Conservation (phyloP, 1,140 invertebrate genomes). For the Musca domestica region DNA sequence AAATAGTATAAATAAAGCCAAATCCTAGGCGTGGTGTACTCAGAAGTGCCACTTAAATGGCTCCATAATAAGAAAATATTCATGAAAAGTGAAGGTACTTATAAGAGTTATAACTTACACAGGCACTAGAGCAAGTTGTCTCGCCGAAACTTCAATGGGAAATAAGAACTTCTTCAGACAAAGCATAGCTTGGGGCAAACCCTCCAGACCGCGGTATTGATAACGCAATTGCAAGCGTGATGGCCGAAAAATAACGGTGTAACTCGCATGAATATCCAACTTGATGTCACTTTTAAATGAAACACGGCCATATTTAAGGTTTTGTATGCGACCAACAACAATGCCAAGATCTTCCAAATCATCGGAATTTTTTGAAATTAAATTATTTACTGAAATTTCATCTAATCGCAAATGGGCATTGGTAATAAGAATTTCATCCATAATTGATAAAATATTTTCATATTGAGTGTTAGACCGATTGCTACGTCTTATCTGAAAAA, state of each 20-base stretch:
- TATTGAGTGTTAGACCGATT: constrained; percentile 24
- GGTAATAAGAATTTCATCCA: constrained; percentile 41
- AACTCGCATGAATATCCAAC: constrained; percentile 36
- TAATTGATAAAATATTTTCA: constrained; percentile 40
- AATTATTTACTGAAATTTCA: neutral
- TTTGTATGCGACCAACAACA: constrained; percentile 38
- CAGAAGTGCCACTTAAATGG: no score
- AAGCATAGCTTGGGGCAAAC: constrained; percentile 31
- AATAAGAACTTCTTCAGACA: constrained; percentile 29
- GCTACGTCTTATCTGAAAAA: no score
- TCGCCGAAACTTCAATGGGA: constrained; percentile 27
- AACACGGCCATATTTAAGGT: constrained; percentile 39
- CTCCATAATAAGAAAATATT: no score
- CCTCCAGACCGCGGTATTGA: constrained; percentile 42
- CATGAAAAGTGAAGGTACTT: neutral
- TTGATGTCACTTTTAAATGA: constrained; percentile 36
- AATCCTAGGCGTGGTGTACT: no score
- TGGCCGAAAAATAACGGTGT: constrained; percentile 39
- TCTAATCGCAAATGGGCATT: constrained; percentile 16
- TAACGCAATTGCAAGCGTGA: constrained; percentile 37
- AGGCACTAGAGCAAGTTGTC: neutral
- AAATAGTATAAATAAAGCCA: neutral
- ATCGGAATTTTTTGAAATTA: neutral
- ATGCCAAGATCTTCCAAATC: constrained; percentile 28
- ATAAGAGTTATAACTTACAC: neutral